These are phyloP conservation scores for Axea sp. DNA, from an alignment of 2,888 invertebrate genomes.

Conservation along the genomic window DNA sequence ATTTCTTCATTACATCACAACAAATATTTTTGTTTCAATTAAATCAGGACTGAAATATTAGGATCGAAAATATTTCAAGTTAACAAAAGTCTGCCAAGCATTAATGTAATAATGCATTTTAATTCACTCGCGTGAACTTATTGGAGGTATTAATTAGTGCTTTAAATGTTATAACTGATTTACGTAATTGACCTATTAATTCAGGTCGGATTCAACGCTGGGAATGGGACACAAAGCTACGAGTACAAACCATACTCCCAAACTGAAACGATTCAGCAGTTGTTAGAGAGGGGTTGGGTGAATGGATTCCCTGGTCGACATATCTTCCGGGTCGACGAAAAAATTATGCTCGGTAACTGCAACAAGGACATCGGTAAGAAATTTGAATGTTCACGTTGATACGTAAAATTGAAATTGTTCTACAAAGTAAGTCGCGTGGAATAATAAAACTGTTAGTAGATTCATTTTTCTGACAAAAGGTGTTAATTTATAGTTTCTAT, in stretches of 20 bases:
- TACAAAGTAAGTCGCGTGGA: no score
- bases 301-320: conserved; percentile 94
- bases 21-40: no score
- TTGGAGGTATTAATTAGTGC: conserved; percentile 7
- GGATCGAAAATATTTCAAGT: no score
- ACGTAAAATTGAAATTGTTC: no score
- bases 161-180: conserved; percentile 23
- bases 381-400: not conserved
- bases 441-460: no score
- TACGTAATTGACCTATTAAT: conserved; percentile 46
- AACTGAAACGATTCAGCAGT: conserved; percentile 89
- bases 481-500: no score
- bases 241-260: conserved; percentile 96
- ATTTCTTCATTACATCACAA: no score
- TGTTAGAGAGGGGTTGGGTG: conserved; percentile 91
- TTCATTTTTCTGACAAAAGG: no score
- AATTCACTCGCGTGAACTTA: no score
- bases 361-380: conserved; percentile 90
- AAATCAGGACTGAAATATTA: no score
- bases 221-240: conserved; percentile 93
- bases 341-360: conserved; percentile 95
- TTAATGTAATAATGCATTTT: no score
- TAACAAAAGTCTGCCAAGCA: no score
- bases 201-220: conserved; percentile 97
- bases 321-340: conserved; percentile 96